Conservation (phyloP, 2,797 vertebrate species). For the Sparidentex hasta region DNA sequence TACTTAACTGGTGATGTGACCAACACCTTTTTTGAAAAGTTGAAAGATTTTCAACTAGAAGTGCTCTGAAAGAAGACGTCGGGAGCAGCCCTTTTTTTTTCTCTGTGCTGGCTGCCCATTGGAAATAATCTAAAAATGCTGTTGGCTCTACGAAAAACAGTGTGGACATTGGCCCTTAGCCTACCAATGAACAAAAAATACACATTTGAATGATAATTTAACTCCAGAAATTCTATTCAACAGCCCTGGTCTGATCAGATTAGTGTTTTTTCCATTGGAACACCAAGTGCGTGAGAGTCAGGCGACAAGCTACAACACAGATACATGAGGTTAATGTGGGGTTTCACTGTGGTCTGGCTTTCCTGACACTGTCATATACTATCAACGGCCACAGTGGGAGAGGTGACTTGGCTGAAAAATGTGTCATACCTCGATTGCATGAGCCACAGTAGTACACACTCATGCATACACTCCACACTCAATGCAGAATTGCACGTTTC, state of each 20-base stretch:
- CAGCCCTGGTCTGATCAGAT: background rate
- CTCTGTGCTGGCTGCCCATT: too few species aligned
- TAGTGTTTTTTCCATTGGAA: background rate
- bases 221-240: too few species aligned
- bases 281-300: slow-evolving; percentile 8
- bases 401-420: slow-evolving; percentile 13
- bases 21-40: too few species aligned
- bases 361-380: slow-evolving; percentile 46
- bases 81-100: too few species aligned
- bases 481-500: background rate
- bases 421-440: slow-evolving; percentile 3
- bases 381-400: slow-evolving; percentile 36
- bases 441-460: background rate
- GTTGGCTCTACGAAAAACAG: too few species aligned
- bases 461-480: background rate
- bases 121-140: too few species aligned
- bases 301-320: slow-evolving; percentile 49
- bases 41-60: too few species aligned
- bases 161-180: too few species aligned
- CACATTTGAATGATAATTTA: too few species aligned
- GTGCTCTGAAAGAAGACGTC: too few species aligned
- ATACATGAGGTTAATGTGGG: slow-evolving; percentile 68
- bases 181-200: too few species aligned
- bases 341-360: slow-evolving; percentile 40
- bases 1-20: too few species aligned